Evolutionary conservation across 2,113 vertebrate species (phyloP).

Genomic region (Carlito syrichta): DNA sequence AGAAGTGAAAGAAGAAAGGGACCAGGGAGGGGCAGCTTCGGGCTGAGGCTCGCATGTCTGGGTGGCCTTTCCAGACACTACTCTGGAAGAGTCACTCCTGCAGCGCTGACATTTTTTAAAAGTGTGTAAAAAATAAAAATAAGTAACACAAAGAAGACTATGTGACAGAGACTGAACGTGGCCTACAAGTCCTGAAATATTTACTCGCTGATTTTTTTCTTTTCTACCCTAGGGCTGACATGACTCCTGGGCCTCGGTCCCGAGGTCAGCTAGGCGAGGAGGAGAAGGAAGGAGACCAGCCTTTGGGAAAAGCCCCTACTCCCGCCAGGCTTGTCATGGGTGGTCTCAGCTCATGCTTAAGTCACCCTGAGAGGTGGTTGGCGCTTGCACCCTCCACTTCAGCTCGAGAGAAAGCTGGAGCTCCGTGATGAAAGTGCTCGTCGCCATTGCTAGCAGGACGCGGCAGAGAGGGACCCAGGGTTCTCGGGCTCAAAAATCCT

Average conservation of each 20-base stretch:
- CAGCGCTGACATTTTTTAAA: background rate
- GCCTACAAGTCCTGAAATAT: background rate
- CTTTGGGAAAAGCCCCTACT: background rate
- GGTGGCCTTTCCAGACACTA: too few relatives aligned
- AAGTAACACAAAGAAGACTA: background rate
- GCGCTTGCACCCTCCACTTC: background rate
- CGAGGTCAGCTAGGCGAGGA: background rate
- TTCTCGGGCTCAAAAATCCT: background rate
- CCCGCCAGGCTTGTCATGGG: background rate
- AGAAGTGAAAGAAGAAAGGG: background rate
- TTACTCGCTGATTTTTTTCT: background rate
- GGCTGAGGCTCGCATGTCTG: background rate
- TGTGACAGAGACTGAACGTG: background rate
- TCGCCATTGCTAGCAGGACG: background rate
- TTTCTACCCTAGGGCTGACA: background rate
- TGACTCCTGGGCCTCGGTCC: background rate
- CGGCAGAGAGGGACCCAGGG: background rate
- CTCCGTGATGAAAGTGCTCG: background rate
- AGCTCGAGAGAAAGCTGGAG: background rate
- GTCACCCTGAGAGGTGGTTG: background rate
- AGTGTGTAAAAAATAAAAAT: background rate
- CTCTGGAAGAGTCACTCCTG: too few relatives aligned
- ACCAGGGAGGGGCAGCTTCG: background rate
- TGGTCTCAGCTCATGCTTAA: background rate
- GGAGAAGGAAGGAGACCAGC: background rate